Base-by-base conservation (phyloP, 2,888 invertebrate genomes). In the Drosophila robusta region DNA sequence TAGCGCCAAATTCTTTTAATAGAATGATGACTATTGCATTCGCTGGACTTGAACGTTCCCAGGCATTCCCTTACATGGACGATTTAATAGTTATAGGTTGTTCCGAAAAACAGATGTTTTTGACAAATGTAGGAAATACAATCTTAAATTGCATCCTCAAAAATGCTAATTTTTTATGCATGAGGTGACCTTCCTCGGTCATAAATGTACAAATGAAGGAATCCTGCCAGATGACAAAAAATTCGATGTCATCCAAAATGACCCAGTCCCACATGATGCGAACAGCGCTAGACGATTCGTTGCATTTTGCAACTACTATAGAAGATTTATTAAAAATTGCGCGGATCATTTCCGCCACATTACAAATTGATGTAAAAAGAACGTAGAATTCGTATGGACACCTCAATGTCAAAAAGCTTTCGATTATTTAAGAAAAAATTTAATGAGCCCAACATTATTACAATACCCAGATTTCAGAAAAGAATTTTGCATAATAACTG, bases 1-100 rank as follows among this genome's bases (percentile, higher is more conserved):
- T 14, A 24, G 7, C 26, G 7, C 26, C 26, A 1, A 44, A 16
- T 16, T 50, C 32, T 6, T 41, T 49, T 42, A 24, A 58, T 11
- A 50, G 45, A 26, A 45, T 45, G 44, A 58, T 58, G 50, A 57
- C 32, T 6, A 41, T 41, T 1, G 57, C 50, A 38, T 60, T 51
- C 4, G 29, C 38, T 3, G 50, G 50, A 3, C 4, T 57, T 6
- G 41, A 26, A 2, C 44, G 26, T 8, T 61, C 46, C 0, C 22
- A 61, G 12, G 45, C 52, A 41, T 52, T 51, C 26, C 38, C 45
- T 3, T 58, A 58, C 12, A 58, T 38, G 45, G 51, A 45, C 38
- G 38, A 45, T 9, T 45, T 45, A 45, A 45, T 26, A 6, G 44
- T 45, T 9, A 51, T 60, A 7, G 26, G n/a, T n/a, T n/a, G n/a